Percentiles rank a stretch among this genome's conserved stretches.
Conservation (phyloP, 2,113 vertebrate genomes). For the Tyto alba region DNA sequence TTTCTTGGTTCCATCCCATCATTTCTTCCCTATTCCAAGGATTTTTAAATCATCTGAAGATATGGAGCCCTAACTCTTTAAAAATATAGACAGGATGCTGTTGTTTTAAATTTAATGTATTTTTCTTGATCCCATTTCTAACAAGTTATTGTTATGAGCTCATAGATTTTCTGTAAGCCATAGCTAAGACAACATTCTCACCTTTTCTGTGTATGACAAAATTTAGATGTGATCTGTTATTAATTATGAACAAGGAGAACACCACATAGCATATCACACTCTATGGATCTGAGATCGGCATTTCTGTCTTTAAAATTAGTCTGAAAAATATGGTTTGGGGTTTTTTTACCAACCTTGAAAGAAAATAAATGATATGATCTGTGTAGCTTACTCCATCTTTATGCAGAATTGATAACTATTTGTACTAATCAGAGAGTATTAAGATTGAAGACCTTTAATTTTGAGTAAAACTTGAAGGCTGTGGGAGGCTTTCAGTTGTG, state of each 20-base stretch:
- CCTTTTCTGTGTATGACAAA: neutral
- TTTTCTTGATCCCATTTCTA: neutral
- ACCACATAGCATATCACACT: neutral
- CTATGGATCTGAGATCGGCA: neutral
- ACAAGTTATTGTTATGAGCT: neutral
- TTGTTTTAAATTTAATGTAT: neutral
- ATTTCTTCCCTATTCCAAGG: neutral
- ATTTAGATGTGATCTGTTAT: neutral
- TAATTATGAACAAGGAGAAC: neutral
- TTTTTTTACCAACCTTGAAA: neutral
- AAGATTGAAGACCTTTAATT: neutral
- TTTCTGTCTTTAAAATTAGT: neutral
- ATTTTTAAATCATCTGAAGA: neutral
- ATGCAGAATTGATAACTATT: neutral
- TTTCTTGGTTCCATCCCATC: neutral
- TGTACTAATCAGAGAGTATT: neutral
- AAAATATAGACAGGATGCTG: neutral
- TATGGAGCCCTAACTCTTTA: neutral
- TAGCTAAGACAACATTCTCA: neutral
- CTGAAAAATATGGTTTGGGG: neutral
- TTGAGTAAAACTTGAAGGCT: neutral
- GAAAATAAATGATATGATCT: neutral
- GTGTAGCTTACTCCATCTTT: neutral
- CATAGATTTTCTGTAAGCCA: neutral
- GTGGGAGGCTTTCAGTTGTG: neutral